phyloP scores from a whole-genome alignment of 2,888 invertebrate genomes.

The Fragum sueziense region DNA sequence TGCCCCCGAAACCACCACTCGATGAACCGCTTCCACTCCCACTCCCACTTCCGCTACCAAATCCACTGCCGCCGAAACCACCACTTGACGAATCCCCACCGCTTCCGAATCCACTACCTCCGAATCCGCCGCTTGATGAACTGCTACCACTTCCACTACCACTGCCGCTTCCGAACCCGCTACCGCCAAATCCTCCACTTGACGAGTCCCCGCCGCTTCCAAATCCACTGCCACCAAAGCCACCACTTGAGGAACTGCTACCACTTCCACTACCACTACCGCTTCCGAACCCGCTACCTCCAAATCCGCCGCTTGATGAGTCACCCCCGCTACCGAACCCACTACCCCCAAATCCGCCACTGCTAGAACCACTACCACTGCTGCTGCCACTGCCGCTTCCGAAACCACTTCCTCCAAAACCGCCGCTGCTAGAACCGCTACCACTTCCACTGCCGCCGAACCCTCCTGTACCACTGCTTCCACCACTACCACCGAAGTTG shows the following conservation, averaged over 20 bases:
- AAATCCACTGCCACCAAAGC: conserved; percentile 1
- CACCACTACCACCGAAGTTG: not conserved
- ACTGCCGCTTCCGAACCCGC: not conserved
- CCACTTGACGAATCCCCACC: conserved; percentile 17
- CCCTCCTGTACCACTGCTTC: not conserved
- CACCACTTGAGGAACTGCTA: conserved; percentile 4
- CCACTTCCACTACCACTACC: conserved; percentile 2
- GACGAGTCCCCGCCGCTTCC: not conserved
- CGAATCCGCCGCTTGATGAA: not conserved
- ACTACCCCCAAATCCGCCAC: conserved; percentile 5
- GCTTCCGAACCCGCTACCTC: conserved; percentile 21
- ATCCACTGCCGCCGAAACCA: not conserved
- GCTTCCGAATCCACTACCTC: not conserved
- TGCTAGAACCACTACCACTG: not conserved
- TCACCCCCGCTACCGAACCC: not conserved
- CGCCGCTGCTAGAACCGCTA: not conserved
- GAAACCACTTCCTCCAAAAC: not conserved
- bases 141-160: conserved; percentile 15
- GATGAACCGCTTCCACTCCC: conserved; percentile 1
- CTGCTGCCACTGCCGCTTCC: not conserved
- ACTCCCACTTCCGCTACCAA: conserved; percentile 1
- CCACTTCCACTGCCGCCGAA: not conserved
- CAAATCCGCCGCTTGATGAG: conserved; percentile 11
- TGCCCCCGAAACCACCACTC: not conserved
- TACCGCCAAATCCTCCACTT: conserved; percentile 12